These are phyloP conservation scores for Lucifuga dentata DNA, from an alignment of 2,113 vertebrate genomes.

Conservation along the genomic window DNA sequence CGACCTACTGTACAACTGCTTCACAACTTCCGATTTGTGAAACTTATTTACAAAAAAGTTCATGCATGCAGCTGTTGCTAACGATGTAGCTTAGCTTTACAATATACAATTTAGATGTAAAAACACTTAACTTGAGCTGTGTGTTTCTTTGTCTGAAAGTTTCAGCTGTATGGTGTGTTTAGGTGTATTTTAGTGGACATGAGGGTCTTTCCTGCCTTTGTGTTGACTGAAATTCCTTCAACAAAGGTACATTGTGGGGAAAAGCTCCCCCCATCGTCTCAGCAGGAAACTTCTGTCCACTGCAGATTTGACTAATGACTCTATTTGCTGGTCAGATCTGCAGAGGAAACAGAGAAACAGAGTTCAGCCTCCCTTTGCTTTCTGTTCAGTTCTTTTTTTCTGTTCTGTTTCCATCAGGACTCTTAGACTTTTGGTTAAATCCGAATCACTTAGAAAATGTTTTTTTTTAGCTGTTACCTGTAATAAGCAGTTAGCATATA, in stretches of 20 bases:
- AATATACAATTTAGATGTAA: too few relatives aligned
- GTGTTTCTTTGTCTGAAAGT: slow-evolving; percentile 20
- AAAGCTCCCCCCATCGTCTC: slow-evolving; percentile 20
- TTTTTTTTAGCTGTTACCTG: too few relatives aligned
- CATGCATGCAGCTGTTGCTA: too few relatives aligned
- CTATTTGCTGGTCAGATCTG: slow-evolving; percentile 53
- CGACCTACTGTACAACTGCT: too few relatives aligned
- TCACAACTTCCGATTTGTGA: too few relatives aligned
- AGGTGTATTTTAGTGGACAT: neutral
- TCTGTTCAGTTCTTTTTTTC: neutral
- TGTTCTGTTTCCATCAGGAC: neutral
- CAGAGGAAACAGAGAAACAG: neutral
- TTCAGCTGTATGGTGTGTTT: slow-evolving; percentile 4
- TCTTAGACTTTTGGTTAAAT: neutral
- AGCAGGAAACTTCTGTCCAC: slow-evolving; percentile 59
- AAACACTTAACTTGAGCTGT: too few relatives aligned
- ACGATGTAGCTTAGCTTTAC: too few relatives aligned
- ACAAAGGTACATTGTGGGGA: slow-evolving; percentile 30
- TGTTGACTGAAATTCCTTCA: slow-evolving; percentile 48
- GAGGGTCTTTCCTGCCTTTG: slow-evolving; percentile 73
- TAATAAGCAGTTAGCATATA: too few relatives aligned
- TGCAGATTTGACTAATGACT: slow-evolving; percentile 45
- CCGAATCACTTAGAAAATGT: too few relatives aligned
- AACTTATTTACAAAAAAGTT: too few relatives aligned
- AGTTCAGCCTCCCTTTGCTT: neutral